Percentiles rank a stretch among this genome's conserved stretches.
phyloP scores from a whole-genome alignment of 2,113 vertebrate species.

The Cyanistes caeruleus region DNA sequence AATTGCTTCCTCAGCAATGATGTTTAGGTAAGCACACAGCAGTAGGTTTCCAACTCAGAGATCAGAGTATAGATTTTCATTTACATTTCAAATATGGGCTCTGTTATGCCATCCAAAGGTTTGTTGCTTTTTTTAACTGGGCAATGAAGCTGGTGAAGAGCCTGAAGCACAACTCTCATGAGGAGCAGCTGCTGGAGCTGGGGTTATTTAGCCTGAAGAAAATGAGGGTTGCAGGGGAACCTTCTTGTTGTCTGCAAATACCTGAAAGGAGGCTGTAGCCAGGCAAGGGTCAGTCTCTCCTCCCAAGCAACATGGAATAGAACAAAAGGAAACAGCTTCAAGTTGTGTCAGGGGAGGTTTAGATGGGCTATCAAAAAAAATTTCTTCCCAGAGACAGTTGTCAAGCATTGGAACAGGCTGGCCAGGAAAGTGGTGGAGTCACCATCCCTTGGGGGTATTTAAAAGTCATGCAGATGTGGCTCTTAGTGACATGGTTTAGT shows the following conservation, averaged over 20 bases:
- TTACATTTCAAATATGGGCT: neutral
- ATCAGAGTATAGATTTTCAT: neutral
- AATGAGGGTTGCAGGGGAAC: neutral
- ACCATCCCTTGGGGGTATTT: neutral
- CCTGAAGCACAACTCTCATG: fast-evolving
- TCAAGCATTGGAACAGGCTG: neutral
- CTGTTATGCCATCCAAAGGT: neutral
- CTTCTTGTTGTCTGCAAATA: fast-evolving
- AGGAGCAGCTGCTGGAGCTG: neutral
- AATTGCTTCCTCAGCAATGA: neutral
- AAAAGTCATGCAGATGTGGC: neutral
- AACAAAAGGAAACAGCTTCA: neutral
- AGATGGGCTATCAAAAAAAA: neutral
- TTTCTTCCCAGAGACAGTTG: neutral
- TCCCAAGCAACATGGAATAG: neutral
- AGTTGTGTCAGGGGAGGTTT: neutral
- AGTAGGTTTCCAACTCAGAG: neutral
- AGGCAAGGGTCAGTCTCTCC: neutral
- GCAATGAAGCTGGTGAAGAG: neutral
- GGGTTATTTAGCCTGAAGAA: neutral
- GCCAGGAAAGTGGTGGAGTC: neutral
- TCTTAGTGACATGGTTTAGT: neutral
- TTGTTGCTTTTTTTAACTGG: neutral
- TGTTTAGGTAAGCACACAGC: neutral
- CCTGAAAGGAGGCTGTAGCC: neutral